Evolutionary conservation across 2,797 vertebrate species (phyloP).

Genomic region (Carcharodon carcharias): DNA sequence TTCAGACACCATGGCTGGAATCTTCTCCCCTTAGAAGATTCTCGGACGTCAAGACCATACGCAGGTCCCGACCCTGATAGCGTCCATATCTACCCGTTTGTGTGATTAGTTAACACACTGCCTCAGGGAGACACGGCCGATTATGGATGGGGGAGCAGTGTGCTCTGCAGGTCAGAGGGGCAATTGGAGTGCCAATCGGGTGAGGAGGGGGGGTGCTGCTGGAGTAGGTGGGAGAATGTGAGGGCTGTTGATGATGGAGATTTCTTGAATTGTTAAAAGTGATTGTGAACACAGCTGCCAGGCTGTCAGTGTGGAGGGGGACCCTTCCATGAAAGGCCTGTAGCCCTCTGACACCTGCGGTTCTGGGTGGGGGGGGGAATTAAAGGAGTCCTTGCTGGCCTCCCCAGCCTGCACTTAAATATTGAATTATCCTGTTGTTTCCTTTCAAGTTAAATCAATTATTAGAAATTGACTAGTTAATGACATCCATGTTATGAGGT

Average conservation of each 20-base stretch:
- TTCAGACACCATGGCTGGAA: background rate
- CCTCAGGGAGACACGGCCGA: background rate
- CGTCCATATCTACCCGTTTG: too few species aligned
- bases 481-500: background rate
- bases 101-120: background rate
- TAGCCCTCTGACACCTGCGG: too few species aligned
- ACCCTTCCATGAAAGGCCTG: too few species aligned
- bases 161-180: background rate
- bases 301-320: too few species aligned
- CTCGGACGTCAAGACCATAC: background rate
- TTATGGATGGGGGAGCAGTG: background rate
- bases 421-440: background rate
- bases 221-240: background rate
- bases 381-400: background rate
- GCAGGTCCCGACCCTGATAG: too few species aligned
- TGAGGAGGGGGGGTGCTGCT: background rate
- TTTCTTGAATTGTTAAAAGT: background rate
- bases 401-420: background rate
- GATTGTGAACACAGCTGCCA: too few species aligned
- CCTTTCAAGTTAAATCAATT: background rate
- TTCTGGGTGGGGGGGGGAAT: background rate
- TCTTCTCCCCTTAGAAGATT: background rate
- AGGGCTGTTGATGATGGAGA: background rate
- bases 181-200: background rate
- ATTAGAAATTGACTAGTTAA: background rate